phyloP scores from a whole-genome alignment of 2,113 vertebrate species.

The Maccullochella peelii region DNA sequence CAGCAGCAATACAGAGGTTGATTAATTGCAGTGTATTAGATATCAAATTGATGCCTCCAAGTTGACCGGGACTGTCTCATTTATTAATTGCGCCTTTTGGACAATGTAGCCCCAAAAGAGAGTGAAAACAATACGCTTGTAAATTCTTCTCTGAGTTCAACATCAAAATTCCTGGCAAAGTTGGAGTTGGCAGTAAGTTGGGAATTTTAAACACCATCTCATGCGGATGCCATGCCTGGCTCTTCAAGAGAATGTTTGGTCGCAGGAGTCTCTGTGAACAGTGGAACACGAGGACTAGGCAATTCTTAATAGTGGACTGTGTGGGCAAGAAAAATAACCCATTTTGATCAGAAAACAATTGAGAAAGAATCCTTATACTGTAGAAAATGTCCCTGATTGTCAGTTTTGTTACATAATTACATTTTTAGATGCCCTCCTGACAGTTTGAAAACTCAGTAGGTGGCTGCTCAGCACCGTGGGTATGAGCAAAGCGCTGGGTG shows the following conservation, averaged over 20 bases:
- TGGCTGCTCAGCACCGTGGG: not conserved
- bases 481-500: not conserved
- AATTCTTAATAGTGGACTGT: constrained; percentile 10
- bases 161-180: constrained; percentile 69
- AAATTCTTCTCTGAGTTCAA: constrained; percentile 70
- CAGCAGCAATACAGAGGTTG: constrained; percentile 24
- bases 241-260: constrained; percentile 12
- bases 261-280: constrained; percentile 7
- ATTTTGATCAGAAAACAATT: constrained; percentile 6
- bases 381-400: not conserved
- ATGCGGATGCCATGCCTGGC: constrained; percentile 34
- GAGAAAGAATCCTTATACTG: not conserved
- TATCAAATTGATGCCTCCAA: constrained; percentile 32
- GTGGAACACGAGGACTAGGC: not conserved
- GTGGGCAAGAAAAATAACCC: constrained; percentile 8
- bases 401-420: not conserved
- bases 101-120: constrained; percentile 48
- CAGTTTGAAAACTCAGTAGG: constrained; percentile 26
- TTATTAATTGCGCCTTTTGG: constrained; percentile 57
- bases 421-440: not conserved
- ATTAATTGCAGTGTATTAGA: constrained; percentile 18
- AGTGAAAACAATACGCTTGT: constrained; percentile 80
- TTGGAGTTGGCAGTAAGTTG: constrained; percentile 65
- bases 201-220: constrained; percentile 63
- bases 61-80: constrained; percentile 33